phyloP scores from a whole-genome alignment of 2,113 vertebrate species.

The Silurus asotus region DNA sequence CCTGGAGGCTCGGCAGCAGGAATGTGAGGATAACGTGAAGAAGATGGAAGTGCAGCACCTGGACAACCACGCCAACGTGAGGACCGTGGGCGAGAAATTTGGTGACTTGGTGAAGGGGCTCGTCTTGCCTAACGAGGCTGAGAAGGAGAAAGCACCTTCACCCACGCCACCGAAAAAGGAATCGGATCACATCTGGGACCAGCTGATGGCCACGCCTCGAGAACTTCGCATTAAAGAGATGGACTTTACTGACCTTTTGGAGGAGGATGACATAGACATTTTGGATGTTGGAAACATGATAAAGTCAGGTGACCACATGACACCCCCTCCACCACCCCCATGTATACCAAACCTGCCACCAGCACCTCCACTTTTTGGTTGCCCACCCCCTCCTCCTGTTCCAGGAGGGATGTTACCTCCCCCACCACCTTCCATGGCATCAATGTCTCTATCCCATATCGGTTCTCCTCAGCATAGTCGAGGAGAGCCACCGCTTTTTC shows the following conservation, averaged over 20 bases:
- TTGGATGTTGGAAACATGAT: conserved; percentile 80
- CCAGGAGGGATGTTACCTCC: conserved; percentile 77
- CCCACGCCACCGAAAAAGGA: conserved; percentile 75
- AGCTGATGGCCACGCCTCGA: conserved; percentile 89
- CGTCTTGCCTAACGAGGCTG: conserved; percentile 69
- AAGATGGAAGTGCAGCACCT: conserved; percentile 82
- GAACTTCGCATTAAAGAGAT: conserved; percentile 96
- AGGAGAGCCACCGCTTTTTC: conserved; percentile 83
- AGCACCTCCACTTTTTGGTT: conserved; percentile 77
- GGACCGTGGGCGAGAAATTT: conserved; percentile 88
- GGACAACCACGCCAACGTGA: conserved; percentile 89
- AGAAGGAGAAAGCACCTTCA: conserved; percentile 67
- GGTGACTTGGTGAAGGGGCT: conserved; percentile 83
- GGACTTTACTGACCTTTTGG: conserved; percentile 94
- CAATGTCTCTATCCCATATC: conserved; percentile 61
- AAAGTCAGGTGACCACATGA: conserved; percentile 75
- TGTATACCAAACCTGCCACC: conserved; percentile 79
- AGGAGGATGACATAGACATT: conserved; percentile 90
- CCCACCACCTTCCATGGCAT: conserved; percentile 69
- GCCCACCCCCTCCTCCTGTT: conserved; percentile 76
- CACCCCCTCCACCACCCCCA: conserved; percentile 76
- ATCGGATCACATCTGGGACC: conserved; percentile 97
- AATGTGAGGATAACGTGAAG: conserved; percentile 81
- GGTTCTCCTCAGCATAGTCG: conserved; percentile 83
- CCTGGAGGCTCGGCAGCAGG: conserved; percentile 83